These are phyloP conservation scores for Oxystoma pomonae DNA, from an alignment of 2,888 invertebrate genomes.

Conservation along the genomic window DNA sequence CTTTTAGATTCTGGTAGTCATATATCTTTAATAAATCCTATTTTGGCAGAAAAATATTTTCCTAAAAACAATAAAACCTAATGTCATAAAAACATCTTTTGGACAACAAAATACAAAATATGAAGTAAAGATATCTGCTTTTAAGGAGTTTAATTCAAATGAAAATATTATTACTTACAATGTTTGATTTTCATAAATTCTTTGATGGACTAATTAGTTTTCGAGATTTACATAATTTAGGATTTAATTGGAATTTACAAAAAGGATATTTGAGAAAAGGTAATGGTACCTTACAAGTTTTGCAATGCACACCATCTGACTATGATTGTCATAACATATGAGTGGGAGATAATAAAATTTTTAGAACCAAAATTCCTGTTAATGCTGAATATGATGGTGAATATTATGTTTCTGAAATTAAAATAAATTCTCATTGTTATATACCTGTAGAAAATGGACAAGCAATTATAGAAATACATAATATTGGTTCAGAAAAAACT, in stretches of 20 bases:
- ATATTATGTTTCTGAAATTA: slow-evolving; percentile 9
- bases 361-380: slow-evolving; percentile 10
- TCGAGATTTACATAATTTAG: slow-evolving; percentile 14
- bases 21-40: slow-evolving; percentile 10
- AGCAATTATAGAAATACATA: slow-evolving; percentile 1
- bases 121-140: too few relatives aligned
- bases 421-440: slow-evolving; percentile 1
- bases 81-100: too few relatives aligned
- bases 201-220: slow-evolving; percentile 23
- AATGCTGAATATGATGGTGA: slow-evolving; percentile 9
- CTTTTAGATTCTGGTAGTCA: too few relatives aligned
- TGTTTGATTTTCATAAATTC: slow-evolving; percentile 21
- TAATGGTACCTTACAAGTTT: not conserved
- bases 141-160: slow-evolving; percentile 8
- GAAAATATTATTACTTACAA: slow-evolving; percentile 5
- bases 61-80: too few relatives aligned
- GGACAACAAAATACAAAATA: slow-evolving; percentile 6
- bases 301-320: not conserved
- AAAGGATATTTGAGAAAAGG: too few relatives aligned
- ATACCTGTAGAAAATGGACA: slow-evolving; percentile 3
- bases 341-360: slow-evolving; percentile 6
- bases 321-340: slow-evolving; percentile 6
- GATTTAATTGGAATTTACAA: slow-evolving; percentile 8
- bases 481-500: not conserved
- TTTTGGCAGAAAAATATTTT: too few relatives aligned